phyloP scores from a whole-genome alignment of 2,113 vertebrate species.

The Prunella fulvescens region DNA sequence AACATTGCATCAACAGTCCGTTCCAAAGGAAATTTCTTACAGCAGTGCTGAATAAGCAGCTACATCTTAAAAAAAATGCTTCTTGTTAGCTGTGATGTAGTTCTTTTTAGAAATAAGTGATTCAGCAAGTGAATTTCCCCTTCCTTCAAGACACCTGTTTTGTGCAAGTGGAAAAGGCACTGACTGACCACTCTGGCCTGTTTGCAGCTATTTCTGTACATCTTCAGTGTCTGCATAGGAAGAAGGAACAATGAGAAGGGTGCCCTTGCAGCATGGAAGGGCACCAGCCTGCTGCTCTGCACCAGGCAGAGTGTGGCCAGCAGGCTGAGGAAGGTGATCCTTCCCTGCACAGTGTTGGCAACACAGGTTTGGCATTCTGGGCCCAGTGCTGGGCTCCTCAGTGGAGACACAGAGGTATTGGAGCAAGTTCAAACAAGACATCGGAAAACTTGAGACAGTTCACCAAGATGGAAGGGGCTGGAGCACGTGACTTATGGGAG shows the following conservation, averaged over 20 bases:
- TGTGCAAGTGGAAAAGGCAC: background rate
- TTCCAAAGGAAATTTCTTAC: background rate
- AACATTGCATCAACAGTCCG: background rate
- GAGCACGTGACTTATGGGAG: background rate
- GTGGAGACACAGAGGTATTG: background rate
- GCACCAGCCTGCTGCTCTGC: background rate
- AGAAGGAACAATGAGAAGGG: background rate
- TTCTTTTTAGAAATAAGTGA: background rate
- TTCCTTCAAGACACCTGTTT: background rate
- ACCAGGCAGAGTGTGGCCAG: background rate
- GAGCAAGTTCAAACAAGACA: fast-evolving
- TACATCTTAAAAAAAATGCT: background rate
- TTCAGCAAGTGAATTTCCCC: background rate
- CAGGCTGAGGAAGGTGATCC: background rate
- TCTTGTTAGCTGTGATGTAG: background rate
- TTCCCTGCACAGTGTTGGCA: background rate
- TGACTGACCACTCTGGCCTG: background rate
- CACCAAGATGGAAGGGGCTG: background rate
- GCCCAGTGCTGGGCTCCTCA: background rate
- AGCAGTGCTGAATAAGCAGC: constrained; percentile 35
- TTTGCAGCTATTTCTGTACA: background rate
- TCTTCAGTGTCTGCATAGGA: background rate
- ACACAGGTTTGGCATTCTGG: background rate
- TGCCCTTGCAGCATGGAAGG: background rate
- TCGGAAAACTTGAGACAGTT: background rate